These are phyloP conservation scores for Tinea semifulvella DNA, from an alignment of 2,888 invertebrate genomes.

Conservation along the genomic window DNA sequence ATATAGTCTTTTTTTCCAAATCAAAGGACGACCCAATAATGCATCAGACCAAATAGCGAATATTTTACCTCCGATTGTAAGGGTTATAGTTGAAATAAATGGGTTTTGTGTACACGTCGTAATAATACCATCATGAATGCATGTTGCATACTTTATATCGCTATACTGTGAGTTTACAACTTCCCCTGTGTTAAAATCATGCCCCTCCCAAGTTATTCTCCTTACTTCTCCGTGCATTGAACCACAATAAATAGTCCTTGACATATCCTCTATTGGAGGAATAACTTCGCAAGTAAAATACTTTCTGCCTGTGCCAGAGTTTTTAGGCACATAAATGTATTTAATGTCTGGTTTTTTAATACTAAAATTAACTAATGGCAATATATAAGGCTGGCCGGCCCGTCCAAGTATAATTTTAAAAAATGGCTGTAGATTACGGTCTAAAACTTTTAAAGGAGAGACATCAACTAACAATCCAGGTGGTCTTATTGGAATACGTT, in stretches of 20 bases:
- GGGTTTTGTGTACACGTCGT: constrained; percentile 69
- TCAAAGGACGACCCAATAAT: constrained; percentile 65
- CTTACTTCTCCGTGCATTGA: constrained; percentile 54
- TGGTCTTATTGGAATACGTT: constrained; percentile 60
- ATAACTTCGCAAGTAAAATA: constrained; percentile 43
- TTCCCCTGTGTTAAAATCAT: constrained; percentile 70
- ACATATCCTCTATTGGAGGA: constrained; percentile 38
- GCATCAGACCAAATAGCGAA: constrained; percentile 80
- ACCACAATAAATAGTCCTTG: constrained; percentile 39
- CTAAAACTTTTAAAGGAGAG: constrained; percentile 68
- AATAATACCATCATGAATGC: constrained; percentile 78
- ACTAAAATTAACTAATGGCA: constrained; percentile 51
- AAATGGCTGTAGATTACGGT: constrained; percentile 69
- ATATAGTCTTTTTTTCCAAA: constrained; percentile 71
- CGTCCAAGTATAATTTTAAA: constrained; percentile 63
- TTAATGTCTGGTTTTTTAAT: constrained; percentile 38
- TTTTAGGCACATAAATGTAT: constrained; percentile 38
- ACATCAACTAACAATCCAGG: constrained; percentile 66
- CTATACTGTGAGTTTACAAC: constrained; percentile 68
- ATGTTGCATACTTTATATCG: constrained; percentile 48
- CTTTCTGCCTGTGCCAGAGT: constrained; percentile 42
- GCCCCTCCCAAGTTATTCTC: constrained; percentile 72
- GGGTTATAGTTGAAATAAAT: constrained; percentile 66
- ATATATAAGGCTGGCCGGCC: constrained; percentile 44
- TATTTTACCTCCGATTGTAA: constrained; percentile 78